These are phyloP conservation scores for Coelopa pilipes DNA, from an alignment of 2,888 invertebrate genomes.

Conservation along the genomic window DNA sequence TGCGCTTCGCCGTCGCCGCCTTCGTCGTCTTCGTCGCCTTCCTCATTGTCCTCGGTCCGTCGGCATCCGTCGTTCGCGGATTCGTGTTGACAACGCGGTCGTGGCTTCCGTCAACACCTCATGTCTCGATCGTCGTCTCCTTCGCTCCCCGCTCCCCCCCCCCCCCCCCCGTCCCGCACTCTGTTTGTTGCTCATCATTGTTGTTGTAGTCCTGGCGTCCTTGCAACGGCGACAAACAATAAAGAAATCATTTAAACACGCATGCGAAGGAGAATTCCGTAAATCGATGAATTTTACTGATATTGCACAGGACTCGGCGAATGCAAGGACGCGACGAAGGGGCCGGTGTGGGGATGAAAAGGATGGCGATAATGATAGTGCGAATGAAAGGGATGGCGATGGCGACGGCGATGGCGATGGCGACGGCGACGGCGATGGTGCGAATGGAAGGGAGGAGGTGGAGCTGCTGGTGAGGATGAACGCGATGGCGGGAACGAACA, in stretches of 20 bases:
- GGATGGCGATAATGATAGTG: no score
- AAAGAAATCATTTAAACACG: constrained; percentile 10
- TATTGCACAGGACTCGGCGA: not conserved
- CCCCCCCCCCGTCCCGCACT: no score
- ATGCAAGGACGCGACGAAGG: no score
- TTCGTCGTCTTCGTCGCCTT: not conserved
- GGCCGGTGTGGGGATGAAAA: no score
- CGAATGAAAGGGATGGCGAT: no score
- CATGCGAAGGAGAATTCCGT: not conserved
- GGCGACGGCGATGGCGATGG: no score
- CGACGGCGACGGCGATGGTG: no score
- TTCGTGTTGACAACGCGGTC: no score
- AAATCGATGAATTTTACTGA: constrained; percentile 28
- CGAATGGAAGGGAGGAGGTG: no score
- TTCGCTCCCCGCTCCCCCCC: not conserved
- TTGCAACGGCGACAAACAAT: constrained; percentile 8
- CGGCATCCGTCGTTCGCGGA: not conserved
- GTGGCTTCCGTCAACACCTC: no score
- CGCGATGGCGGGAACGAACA: not conserved
- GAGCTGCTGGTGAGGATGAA: not conserved
- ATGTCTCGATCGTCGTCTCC: not conserved
- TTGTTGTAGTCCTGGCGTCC: not conserved
- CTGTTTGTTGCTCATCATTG: not conserved
- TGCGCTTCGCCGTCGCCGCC: not conserved
- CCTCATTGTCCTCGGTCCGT: not conserved